Conservation (phyloP, 2,797 vertebrate species). For the Tenualosa thibaudeaui region DNA sequence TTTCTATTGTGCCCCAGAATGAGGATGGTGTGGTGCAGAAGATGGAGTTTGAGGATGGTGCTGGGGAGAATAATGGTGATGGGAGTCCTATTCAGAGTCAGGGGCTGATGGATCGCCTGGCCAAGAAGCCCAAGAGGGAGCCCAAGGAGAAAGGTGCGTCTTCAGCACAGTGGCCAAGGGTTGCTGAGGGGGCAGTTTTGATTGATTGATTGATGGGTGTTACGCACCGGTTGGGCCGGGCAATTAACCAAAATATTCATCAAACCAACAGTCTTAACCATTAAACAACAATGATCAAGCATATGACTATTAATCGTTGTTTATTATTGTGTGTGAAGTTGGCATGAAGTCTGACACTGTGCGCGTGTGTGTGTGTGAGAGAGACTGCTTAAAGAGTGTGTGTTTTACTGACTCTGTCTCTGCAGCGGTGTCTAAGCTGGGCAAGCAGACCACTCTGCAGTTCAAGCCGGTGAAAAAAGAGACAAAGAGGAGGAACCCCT, state of each 20-base stretch:
- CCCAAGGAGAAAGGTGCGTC: conserved; percentile 65
- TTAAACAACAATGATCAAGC: no score
- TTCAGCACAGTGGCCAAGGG: no score
- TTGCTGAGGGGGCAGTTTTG: no score
- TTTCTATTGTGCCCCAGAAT: conserved; percentile 60
- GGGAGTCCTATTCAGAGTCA: conserved; percentile 19
- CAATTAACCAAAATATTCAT: no score
- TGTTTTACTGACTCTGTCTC: background rate
- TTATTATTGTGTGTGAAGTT: no score
- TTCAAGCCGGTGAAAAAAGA: conserved; percentile 82
- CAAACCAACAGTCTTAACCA: no score
- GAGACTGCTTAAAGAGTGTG: background rate
- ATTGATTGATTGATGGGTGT: no score
- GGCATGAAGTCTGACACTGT: no score
- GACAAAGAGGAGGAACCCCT: conserved; percentile 73
- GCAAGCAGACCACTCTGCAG: conserved; percentile 84
- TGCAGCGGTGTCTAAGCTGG: conserved; percentile 62
- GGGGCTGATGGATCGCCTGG: conserved; percentile 69
- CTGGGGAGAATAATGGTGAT: conserved; percentile 62
- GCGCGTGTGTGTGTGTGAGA: background rate
- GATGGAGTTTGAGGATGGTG: conserved; percentile 75
- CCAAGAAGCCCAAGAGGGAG: conserved; percentile 74
- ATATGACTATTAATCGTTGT: no score
- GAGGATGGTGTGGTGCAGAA: conserved; percentile 72
- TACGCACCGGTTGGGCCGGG: no score